Evolutionary conservation across 2,113 vertebrate genomes (phyloP).

Genomic region (Odontophorus gujanensis): DNA sequence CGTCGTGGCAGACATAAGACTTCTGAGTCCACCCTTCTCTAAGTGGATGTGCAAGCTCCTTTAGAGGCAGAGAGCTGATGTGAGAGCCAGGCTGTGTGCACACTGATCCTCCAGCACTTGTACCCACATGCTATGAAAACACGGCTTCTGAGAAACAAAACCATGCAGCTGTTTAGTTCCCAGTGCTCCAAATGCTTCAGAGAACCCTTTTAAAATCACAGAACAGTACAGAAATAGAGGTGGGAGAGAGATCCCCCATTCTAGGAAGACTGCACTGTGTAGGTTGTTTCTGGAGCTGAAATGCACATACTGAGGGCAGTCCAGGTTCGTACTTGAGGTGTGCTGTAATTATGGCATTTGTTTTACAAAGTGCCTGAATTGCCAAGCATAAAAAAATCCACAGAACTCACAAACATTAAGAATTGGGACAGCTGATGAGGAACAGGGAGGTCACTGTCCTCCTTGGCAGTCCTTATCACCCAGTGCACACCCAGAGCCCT

Average conservation of each 20-base stretch:
- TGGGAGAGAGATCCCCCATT: neutral
- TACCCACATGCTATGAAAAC: neutral
- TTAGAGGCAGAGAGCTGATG: neutral
- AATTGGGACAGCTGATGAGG: neutral
- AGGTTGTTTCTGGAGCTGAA: neutral
- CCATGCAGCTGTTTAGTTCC: neutral
- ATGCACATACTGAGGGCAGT: neutral
- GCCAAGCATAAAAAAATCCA: too few species aligned
- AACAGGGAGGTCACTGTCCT: neutral
- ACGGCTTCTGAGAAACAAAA: neutral
- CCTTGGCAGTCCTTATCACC: neutral
- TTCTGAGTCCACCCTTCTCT: neutral
- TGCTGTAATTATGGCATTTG: too few species aligned
- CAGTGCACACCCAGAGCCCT: neutral
- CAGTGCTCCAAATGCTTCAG: neutral
- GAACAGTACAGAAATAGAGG: neutral
- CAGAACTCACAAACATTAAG: too few species aligned
- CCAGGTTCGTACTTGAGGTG: neutral
- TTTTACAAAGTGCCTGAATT: neutral
- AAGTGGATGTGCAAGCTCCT: neutral
- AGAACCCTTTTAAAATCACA: neutral
- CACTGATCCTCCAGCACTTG: neutral
- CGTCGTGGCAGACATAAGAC: neutral
- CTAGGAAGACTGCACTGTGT: fast-evolving
- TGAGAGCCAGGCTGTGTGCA: neutral